Base-by-base conservation (phyloP, 1,140 invertebrate genomes). In the Plodia interpunctella region DNA sequence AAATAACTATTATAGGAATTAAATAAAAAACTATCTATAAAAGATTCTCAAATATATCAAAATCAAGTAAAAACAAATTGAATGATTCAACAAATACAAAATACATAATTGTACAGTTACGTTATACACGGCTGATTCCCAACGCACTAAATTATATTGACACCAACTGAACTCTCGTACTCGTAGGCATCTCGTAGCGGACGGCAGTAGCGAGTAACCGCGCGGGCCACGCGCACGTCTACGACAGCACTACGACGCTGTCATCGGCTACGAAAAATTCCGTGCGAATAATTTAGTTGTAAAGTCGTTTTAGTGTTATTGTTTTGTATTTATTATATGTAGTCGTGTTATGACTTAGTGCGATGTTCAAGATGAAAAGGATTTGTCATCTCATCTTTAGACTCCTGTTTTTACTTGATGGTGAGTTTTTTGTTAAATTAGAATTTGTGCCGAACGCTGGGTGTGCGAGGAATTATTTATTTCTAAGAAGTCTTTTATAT, bases 361-460 rank as follows among this genome's bases (percentile, higher is more conserved):
- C 21, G 21, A 53, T 53, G 51, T 59, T 82, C 69, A 78, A 83
- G 74, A 86, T 86, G 80, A 79, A 76, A 79, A 76, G 80, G 79
- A 86, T 86, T 78, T 86, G 79, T 66, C 80, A 86, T 65, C 79
- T 86, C 65, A 80, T 86, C 65, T 86, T 86, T 59, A 70, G 83
- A n/a, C 63, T 86, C 66, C 76, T 86, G 63, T 86, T 86, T 56
- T 70, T 86, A 19, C 76, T 86, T 57, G 83, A 86, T 68, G 83
- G 80, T 86, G 59, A 79, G 80, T 79, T 57, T 61, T 44, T 44
- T 44, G 10, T 32, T 10, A 32, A 44, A 44, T 44, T 44, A 5
- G 38, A 15, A 13, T 17, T 17, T 44, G 38, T 44, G 38, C 38
- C n/a, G n/a, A 0, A 15, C 38, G 38, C 10, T 2, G n/a, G n/a